phyloP scores from a whole-genome alignment of 2,113 vertebrate genomes.

The Cephalopterus ornatus region DNA sequence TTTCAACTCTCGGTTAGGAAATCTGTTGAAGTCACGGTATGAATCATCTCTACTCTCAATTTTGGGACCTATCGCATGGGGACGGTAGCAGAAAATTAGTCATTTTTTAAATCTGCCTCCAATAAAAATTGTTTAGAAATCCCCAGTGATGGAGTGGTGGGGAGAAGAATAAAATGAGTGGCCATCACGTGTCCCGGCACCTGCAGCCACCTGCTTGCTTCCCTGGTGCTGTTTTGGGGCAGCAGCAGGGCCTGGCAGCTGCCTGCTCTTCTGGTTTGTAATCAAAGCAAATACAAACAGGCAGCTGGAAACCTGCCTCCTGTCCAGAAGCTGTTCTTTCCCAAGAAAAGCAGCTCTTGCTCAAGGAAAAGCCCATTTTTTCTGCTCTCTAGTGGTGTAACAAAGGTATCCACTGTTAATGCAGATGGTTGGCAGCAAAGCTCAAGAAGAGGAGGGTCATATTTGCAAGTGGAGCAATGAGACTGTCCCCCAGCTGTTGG shows the following conservation, averaged over 20 bases:
- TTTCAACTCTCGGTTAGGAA: background rate
- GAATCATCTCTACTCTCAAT: conserved; percentile 13
- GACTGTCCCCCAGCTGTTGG: background rate
- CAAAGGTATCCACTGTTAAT: rapidly evolving
- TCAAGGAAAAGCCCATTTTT: background rate
- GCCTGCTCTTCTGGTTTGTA: background rate
- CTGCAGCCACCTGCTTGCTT: background rate
- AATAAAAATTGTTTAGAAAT: background rate
- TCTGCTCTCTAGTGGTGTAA: background rate
- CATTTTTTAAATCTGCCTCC: background rate
- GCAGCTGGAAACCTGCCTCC: background rate
- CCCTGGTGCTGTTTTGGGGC: background rate
- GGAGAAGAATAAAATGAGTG: background rate
- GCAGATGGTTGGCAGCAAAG: rapidly evolving
- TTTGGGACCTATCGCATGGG: background rate
- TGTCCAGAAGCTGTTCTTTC: background rate
- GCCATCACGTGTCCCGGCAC: rapidly evolving
- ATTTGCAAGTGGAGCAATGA: too few species aligned
- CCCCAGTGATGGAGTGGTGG: background rate
- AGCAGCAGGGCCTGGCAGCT: background rate
- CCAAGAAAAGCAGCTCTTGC: background rate
- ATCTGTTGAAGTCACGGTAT: background rate
- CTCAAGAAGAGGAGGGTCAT: background rate
- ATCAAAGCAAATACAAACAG: background rate
- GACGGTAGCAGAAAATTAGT: conserved; percentile 18